Conservation (phyloP, 2,888 invertebrate genomes). For the Elysia crispata region DNA sequence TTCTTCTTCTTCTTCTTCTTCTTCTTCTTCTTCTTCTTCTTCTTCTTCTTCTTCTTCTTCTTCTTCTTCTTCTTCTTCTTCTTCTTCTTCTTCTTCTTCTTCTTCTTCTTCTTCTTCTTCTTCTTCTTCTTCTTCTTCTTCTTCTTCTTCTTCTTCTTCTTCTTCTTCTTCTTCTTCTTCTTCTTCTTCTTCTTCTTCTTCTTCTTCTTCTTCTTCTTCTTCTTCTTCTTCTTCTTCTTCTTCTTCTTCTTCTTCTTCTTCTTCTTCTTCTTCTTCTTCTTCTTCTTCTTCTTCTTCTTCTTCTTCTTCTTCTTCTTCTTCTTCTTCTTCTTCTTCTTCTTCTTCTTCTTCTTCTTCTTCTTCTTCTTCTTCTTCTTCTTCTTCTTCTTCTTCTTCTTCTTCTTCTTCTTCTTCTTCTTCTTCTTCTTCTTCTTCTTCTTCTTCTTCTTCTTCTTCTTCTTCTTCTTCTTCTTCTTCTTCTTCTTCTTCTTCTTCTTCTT, state of each 20-base stretch:
- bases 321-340: background rate
- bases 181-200: background rate
- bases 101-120: too few relatives aligned
- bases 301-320: constrained; percentile 19
- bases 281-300: constrained; percentile 26
- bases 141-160: too few relatives aligned
- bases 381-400: constrained; percentile 5
- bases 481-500: constrained; percentile 26
- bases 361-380: constrained; percentile 10
- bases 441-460: constrained; percentile 29
- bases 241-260: background rate
- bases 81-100: too few relatives aligned
- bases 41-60: too few relatives aligned
- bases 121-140: too few relatives aligned
- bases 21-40: too few relatives aligned
- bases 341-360: background rate
- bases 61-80: too few relatives aligned
- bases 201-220: background rate
- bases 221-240: background rate
- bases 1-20: too few relatives aligned
- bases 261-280: constrained; percentile 12
- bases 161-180: background rate
- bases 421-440: background rate
- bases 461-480: constrained; percentile 35
- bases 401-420: background rate